These are phyloP conservation scores for Leptestheria dahalacensis DNA, from an alignment of 1,140 invertebrate genomes.

Conservation along the genomic window DNA sequence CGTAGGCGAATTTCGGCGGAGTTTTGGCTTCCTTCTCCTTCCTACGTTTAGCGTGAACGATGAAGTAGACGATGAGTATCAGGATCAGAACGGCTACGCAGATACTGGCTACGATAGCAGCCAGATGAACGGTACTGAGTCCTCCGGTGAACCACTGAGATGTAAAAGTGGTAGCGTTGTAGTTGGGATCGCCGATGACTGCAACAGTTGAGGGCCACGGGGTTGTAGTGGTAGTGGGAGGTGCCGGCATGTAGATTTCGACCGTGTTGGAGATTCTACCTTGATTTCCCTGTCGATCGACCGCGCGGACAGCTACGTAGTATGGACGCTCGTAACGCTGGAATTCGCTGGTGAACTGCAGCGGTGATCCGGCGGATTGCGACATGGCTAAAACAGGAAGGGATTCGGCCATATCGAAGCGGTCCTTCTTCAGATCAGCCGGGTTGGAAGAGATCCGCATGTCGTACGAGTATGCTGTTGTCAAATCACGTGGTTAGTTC, in stretches of 20 bases:
- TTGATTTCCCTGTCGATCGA: slow-evolving; percentile 27
- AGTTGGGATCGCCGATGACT: neutral
- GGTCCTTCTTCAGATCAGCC: slow-evolving; percentile 28
- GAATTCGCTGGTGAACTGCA: slow-evolving; percentile 31
- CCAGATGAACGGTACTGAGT: slow-evolving; percentile 10
- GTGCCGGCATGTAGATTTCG: slow-evolving; percentile 30
- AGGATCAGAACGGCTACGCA: slow-evolving; percentile 13
- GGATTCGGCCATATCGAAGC: slow-evolving; percentile 25
- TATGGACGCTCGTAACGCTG: slow-evolving; percentile 30
- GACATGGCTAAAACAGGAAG: slow-evolving; percentile 26
- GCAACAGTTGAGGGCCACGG: slow-evolving; percentile 3
- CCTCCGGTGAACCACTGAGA: slow-evolving; percentile 6
- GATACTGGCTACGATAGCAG: slow-evolving; percentile 13
- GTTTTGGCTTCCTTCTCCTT: slow-evolving; percentile 7
- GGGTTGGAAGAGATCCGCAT: slow-evolving; percentile 27
- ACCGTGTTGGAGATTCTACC: slow-evolving; percentile 41
- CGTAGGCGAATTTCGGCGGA: neutral
- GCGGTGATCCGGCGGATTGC: slow-evolving; percentile 29
- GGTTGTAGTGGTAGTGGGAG: slow-evolving; percentile 19
- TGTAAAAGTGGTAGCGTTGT: neutral
- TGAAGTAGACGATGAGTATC: slow-evolving; percentile 11
- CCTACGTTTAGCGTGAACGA: neutral
- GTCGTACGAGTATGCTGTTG: slow-evolving; percentile 33
- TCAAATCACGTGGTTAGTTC: slow-evolving; percentile 18
- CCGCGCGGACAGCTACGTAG: slow-evolving; percentile 37